A percentile compares a stretch with the other conserved stretches of the same genome.
phyloP scores from a whole-genome alignment of 2,888 invertebrate species.

The Drosophila multiciliata region DNA sequence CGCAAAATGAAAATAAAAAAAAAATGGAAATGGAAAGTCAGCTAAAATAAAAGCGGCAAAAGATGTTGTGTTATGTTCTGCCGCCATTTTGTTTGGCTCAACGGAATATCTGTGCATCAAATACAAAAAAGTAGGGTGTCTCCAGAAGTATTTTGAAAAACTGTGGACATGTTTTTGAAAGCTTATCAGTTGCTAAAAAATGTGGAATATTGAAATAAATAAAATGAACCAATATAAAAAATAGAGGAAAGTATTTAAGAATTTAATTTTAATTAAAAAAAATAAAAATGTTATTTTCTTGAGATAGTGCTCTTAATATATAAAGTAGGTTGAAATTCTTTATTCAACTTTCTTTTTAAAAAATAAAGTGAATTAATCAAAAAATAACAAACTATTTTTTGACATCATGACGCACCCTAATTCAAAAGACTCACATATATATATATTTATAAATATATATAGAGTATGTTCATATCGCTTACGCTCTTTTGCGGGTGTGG shows the following conservation, averaged over 20 bases:
- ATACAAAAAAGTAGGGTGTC: slow-evolving; percentile 40
- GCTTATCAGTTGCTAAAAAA: neutral
- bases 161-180: neutral
- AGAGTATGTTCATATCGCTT: slow-evolving; percentile 57
- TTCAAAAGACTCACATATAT: slow-evolving; percentile 10
- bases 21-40: slow-evolving; percentile 13
- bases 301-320: neutral
- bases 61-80: slow-evolving; percentile 67
- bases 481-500: slow-evolving; percentile 55
- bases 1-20: slow-evolving; percentile 24
- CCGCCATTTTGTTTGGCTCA: slow-evolving; percentile 67
- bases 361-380: too few relatives aligned
- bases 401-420: slow-evolving; percentile 41
- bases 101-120: slow-evolving; percentile 23
- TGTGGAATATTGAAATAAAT: too few relatives aligned
- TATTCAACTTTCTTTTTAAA: neutral
- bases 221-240: fast-evolving
- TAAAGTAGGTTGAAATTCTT: fast-evolving
- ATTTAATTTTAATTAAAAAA: too few relatives aligned
- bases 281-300: neutral
- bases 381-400: neutral
- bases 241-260: neutral
- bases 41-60: slow-evolving; percentile 49
- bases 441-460: slow-evolving; percentile 20
- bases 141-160: neutral